phyloP scores from a whole-genome alignment of 2,113 vertebrate species.

The Coregonus clupeaformis region DNA sequence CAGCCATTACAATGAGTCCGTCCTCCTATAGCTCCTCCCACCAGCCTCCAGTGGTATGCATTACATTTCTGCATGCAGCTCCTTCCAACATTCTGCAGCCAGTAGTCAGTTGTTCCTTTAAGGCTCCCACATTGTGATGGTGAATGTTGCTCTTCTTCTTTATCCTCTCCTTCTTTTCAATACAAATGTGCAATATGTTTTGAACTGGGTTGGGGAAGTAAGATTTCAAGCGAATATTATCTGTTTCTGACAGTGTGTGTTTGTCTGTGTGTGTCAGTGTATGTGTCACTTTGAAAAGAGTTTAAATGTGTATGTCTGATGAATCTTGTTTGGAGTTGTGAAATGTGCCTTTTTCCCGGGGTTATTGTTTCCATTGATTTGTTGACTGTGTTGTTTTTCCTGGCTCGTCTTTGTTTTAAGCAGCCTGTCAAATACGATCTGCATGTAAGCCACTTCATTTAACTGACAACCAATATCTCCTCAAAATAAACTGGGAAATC shows the following conservation, averaged over 20 bases:
- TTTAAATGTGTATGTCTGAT: neutral
- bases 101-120: neutral
- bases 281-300: neutral
- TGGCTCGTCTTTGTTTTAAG: neutral
- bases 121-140: neutral
- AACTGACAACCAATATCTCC: slow-evolving; percentile 52
- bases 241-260: neutral
- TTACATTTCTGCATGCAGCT: neutral
- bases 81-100: neutral
- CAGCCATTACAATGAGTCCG: no score
- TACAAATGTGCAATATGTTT: neutral
- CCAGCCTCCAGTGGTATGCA: no score
- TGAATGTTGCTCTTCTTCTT: neutral
- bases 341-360: slow-evolving; percentile 58
- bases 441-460: slow-evolving; percentile 40
- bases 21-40: no score
- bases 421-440: slow-evolving; percentile 26
- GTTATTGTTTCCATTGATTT: slow-evolving; percentile 1
- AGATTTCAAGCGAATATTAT: no score
- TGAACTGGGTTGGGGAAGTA: no score
- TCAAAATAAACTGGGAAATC: slow-evolving; percentile 27
- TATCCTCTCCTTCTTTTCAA: neutral
- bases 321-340: slow-evolving; percentile 9
- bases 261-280: neutral
- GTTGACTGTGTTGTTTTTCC: slow-evolving; percentile 1